A percentile compares a stretch with the other conserved stretches of the same genome.
These are phyloP conservation scores for Eulemur macaco DNA, from an alignment of 2,113 vertebrate species.

Conservation along the genomic window DNA sequence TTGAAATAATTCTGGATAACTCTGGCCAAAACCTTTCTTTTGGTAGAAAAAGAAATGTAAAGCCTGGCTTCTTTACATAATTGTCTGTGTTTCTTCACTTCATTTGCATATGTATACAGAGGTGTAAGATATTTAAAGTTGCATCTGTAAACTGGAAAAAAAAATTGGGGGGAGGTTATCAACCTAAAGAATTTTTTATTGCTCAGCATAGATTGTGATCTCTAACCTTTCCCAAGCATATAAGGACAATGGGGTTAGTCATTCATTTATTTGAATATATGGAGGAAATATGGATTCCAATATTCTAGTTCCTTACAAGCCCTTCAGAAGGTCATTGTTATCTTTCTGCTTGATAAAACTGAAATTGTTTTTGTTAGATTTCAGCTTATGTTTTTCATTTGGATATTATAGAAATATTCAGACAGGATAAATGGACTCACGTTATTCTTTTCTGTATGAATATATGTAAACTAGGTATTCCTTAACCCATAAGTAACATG, in stretches of 20 bases:
- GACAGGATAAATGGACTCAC: constrained; percentile 50
- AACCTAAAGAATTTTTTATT: constrained; percentile 1
- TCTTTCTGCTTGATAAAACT: constrained; percentile 64
- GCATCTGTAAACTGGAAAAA: background rate
- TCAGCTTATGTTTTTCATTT: constrained; percentile 60
- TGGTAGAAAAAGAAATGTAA: background rate
- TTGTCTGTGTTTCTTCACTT: background rate
- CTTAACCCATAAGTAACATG: constrained; percentile 54
- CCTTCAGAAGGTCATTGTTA: constrained; percentile 12
- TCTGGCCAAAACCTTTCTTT: background rate
- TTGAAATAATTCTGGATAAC: background rate
- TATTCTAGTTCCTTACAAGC: constrained; percentile 56
- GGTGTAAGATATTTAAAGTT: background rate
- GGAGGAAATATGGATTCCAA: constrained; percentile 32
- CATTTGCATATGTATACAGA: background rate
- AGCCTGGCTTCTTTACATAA: background rate
- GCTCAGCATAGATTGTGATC: background rate
- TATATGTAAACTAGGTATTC: constrained; percentile 82
- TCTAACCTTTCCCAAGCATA: background rate
- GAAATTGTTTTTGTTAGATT: constrained; percentile 55
- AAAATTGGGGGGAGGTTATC: background rate
- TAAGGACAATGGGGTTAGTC: background rate
- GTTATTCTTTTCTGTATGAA: constrained; percentile 77
- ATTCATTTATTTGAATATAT: background rate
- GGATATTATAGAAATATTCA: constrained; percentile 48